Evolutionary conservation across 2,888 invertebrate genomes (phyloP), one percentile per base, ranked within the genome.

Genomic region (Serrognathus titanus): DNA sequence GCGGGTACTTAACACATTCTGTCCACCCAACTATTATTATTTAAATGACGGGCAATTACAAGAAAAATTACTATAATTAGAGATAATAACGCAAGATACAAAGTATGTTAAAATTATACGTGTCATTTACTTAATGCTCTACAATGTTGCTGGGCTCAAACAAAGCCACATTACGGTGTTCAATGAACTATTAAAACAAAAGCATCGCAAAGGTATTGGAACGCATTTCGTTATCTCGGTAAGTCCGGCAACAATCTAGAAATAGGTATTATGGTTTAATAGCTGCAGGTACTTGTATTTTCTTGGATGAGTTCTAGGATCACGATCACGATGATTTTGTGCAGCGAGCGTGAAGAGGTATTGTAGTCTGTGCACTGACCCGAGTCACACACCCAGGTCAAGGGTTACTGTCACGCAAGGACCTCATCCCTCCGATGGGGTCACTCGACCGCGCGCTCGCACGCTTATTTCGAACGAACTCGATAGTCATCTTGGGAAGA

Each of bases 311-410:
- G 45, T 45, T 45, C 31, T 45, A 13, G 39, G 40, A 66, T 66
- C 66, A 65, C 65, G 66, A 66, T 64, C 63, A 58, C 60, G 59
- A 60, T 62, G 64, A 68, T 65, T 64, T 65, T 66, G 64, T 60
- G 61, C 65, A 56, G 61, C 59, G 46, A 66, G 63, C 68, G 63
- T 68, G 68, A 68, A 68, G 58, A 52, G 60, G 54, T 58, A 66
- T 68, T 68, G 68, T 68, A 64, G 68, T 68, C 66, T 66, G 66
- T 62, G 62, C 63, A 61, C 57, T 64, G 66, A 68, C 66, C 66
- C 62, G 60, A 54, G 57, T 59, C 63, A 57, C 66, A 64, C 63
- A 65, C 57, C 59, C 59, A 59, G 63, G 64, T 66, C 67, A 62
- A 60, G 63, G 67, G 67, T 67, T 66, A 66, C 66, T 63, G 63